Evolutionary conservation across 2,797 vertebrate species (phyloP).

Genomic region (Syndactyla subalaris): DNA sequence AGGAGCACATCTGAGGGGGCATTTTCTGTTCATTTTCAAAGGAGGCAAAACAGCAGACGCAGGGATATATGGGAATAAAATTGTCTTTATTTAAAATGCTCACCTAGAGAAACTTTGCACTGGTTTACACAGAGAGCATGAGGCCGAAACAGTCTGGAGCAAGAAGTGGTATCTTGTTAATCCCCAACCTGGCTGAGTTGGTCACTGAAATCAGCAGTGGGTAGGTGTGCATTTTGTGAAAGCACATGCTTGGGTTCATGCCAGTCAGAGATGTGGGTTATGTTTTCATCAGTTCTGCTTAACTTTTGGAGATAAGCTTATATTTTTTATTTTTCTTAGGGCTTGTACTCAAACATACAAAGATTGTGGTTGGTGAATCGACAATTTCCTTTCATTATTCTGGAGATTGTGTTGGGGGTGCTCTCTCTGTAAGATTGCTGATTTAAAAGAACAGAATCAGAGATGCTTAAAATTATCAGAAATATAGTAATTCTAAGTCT

Average conservation of each 20-base stretch:
- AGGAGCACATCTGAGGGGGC: not conserved
- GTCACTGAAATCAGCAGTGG: not conserved
- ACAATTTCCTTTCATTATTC: not conserved
- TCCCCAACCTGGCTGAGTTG: not conserved
- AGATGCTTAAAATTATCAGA: not conserved
- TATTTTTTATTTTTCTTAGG: not conserved
- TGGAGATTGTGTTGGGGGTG: not conserved
- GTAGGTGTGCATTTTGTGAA: not conserved
- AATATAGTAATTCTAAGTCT: not conserved
- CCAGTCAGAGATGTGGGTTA: not conserved
- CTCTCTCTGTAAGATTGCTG: not conserved
- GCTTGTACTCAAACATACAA: not conserved
- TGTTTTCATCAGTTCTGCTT: not conserved
- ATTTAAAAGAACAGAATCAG: not conserved
- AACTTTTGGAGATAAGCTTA: not conserved
- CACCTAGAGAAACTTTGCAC: not conserved
- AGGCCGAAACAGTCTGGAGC: not conserved
- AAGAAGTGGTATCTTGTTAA: not conserved
- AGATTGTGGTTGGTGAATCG: not conserved
- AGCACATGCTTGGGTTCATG: not conserved
- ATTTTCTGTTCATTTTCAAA: not conserved
- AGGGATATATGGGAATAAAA: not conserved
- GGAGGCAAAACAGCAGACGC: not conserved
- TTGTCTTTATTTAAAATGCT: not conserved
- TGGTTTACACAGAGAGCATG: not conserved